Evolutionary conservation across 2,888 invertebrate genomes (phyloP).

Genomic region (Escarpia spicata): DNA sequence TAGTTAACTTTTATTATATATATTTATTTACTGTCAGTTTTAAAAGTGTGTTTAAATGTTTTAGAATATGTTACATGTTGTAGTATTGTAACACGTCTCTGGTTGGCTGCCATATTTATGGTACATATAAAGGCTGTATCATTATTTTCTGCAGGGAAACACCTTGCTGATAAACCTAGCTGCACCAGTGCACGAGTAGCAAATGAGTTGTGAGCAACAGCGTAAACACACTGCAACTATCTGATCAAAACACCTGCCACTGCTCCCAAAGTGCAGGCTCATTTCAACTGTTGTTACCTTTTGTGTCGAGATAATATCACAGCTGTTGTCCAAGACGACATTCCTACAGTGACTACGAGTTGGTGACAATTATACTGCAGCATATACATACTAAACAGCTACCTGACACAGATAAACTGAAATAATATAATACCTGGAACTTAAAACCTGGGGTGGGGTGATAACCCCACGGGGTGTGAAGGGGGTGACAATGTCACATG

Average conservation of each 20-base stretch:
- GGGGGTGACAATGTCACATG: not conserved
- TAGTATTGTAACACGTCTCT: not conserved
- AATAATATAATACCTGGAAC: no score
- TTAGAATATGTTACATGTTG: not conserved
- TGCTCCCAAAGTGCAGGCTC: not conserved
- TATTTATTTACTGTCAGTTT: not conserved
- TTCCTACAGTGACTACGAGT: not conserved
- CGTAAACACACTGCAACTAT: not conserved
- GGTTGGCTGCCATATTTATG: not conserved
- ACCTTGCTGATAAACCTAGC: not conserved
- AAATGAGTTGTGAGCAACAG: not conserved
- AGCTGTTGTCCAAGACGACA: not conserved
- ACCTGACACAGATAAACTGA: no score
- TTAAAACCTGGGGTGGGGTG: no score
- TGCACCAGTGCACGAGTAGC: not conserved
- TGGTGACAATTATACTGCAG: not conserved
- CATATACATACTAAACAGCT: not conserved
- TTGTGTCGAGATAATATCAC: not conserved
- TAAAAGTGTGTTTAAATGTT: not conserved
- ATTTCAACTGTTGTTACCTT: not conserved
- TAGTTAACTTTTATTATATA: not conserved
- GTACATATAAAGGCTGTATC: not conserved
- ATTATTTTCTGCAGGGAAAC: not conserved
- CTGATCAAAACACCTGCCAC: not conserved
- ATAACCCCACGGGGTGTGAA: not conserved